phyloP scores from a whole-genome alignment of 2,113 vertebrate species.

The Cryptomyrus ogoouensis region DNA sequence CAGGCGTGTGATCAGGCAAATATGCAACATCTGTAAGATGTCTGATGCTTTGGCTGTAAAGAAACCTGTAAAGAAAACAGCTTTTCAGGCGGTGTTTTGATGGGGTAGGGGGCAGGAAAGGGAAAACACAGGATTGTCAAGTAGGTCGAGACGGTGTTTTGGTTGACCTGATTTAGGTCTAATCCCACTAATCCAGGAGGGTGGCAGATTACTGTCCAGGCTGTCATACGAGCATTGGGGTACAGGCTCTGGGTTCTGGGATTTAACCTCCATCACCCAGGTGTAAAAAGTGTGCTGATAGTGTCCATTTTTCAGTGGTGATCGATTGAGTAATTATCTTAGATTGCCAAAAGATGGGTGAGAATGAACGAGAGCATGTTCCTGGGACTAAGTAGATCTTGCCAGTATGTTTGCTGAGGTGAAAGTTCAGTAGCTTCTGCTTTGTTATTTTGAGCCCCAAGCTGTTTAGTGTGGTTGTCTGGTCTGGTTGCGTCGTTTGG shows the following conservation, averaged over 20 bases:
- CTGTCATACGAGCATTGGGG: not conserved
- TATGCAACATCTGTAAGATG: not conserved
- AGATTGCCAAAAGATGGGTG: not conserved
- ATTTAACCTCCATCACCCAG: not conserved
- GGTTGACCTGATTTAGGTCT: not conserved
- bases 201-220: not conserved
- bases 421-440: not conserved
- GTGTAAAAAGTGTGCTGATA: not conserved
- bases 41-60: not conserved
- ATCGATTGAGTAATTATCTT: not conserved
- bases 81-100: not conserved
- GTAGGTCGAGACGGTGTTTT: not conserved
- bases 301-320: not conserved
- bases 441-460: not conserved
- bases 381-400: not conserved
- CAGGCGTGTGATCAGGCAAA: not conserved
- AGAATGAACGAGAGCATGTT: not conserved
- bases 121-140: not conserved
- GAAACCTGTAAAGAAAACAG: not conserved
- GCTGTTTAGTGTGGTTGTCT: not conserved
- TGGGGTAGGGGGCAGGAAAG: not conserved
- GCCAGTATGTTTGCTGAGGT: not conserved
- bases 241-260: not conserved
- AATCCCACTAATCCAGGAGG: constrained; percentile 2
- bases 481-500: not conserved